Base-by-base conservation (phyloP, 2,113 vertebrate species). In the Chloebia gouldiae region DNA sequence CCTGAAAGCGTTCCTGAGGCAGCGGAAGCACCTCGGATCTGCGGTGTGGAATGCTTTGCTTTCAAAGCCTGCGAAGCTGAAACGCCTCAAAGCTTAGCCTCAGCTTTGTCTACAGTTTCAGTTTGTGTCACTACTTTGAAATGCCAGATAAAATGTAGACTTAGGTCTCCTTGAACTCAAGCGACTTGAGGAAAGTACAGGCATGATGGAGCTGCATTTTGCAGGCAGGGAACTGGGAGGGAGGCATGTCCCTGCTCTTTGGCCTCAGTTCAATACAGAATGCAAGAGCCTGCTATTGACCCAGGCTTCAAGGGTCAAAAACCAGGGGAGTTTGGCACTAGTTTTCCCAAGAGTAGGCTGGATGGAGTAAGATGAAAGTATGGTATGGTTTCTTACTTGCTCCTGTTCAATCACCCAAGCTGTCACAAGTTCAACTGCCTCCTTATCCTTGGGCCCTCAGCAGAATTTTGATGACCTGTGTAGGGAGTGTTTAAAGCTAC, bases 71-170 rank as follows among this genome's bases (percentile, higher is more conserved):
- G 19, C 22, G 21, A 47, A 95, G 70, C 90, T 51, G 70, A 61
- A 93, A 57, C 71, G 35, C 64, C 88, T 93, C 85, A 94, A 92
- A 96, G 82, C 71, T 94, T 60, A 65, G 40, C 71, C 68, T 95
- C 31, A 7, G 87, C 81, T 91, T 86, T 92, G 57, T 81, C 93
- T 69, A 42, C 63, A 42, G 65, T 60, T 89, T 72, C 81, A 76
- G 22, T 63, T 87, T 66, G 42, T 81, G 73, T 42, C 57, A 16
- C 51, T 71, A 10, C 92, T 96, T 92, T 95, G 96, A 95, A 95
- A 94, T 49, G 37, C 75, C 72, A 85, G 78, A 94, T 85, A 72
- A 89, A 93, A 82, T 81, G 54, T 25, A 60, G 70, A 27, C 78
- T 57, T n/a, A 13, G 45, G 17, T 91, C 40, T 94, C 65, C 90